These are phyloP conservation scores for Phodopus roborovskii DNA, from an alignment of 2,113 vertebrate species.

Conservation along the genomic window DNA sequence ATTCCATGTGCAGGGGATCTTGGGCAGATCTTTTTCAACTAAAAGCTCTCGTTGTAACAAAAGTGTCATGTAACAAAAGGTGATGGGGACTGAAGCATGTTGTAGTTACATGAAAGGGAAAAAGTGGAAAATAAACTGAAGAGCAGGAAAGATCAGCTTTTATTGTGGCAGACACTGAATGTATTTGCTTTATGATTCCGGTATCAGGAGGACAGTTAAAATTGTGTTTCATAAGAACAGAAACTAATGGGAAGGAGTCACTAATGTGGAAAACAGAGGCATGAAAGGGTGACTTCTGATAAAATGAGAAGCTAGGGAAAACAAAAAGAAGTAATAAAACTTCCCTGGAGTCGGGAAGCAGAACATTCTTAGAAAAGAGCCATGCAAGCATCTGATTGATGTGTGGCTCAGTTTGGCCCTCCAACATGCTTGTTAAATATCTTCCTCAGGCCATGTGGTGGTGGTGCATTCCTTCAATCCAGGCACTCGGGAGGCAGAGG, in stretches of 20 bases:
- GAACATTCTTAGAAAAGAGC: conserved; percentile 54
- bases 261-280: conserved; percentile 46
- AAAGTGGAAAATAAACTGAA: conserved; percentile 36
- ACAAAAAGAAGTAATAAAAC: conserved; percentile 59
- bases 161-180: conserved; percentile 11
- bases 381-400: conserved; percentile 35
- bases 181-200: conserved; percentile 25
- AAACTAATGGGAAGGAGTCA: conserved; percentile 25
- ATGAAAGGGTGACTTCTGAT: conserved; percentile 36
- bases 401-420: conserved; percentile 35
- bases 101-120: not conserved
- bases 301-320: conserved; percentile 54
- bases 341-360: conserved; percentile 45
- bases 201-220: conserved; percentile 32
- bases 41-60: conserved; percentile 16
- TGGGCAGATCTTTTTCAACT: not conserved
- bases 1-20: not conserved
- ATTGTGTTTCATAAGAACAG: conserved; percentile 47
- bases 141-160: conserved; percentile 17
- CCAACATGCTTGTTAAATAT: conserved; percentile 9
- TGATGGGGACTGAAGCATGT: not conserved
- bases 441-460: not conserved
- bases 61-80: not conserved
- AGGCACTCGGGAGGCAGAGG: too few species aligned
- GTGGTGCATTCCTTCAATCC: too few species aligned